A percentile compares a stretch with the other conserved stretches of the same genome.
phyloP scores from a whole-genome alignment of 2,888 invertebrate genomes.

The Dastarcus helophoroides region DNA sequence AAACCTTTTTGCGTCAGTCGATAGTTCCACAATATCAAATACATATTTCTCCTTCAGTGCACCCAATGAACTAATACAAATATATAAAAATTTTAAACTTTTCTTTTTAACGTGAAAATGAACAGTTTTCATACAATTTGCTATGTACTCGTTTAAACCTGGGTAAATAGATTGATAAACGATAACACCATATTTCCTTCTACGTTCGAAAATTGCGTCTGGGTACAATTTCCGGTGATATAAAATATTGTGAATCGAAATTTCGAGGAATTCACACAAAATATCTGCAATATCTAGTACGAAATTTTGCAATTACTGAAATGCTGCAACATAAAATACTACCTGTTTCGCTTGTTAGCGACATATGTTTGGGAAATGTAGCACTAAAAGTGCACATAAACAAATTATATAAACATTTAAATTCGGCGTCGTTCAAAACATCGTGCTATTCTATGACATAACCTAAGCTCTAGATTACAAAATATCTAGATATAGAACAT shows the following conservation, averaged over 20 bases:
- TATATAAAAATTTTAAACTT: slow-evolving; percentile 41
- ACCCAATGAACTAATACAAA: slow-evolving; percentile 38
- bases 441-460: no score
- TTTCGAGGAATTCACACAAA: slow-evolving; percentile 53
- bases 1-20: slow-evolving; percentile 12
- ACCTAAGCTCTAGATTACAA: no score
- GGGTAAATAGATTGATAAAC: slow-evolving; percentile 52
- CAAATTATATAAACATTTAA: no score
- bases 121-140: slow-evolving; percentile 42
- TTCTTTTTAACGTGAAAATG: slow-evolving; percentile 40
- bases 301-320: slow-evolving; percentile 9
- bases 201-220: slow-evolving; percentile 46
- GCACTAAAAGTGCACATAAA: no score
- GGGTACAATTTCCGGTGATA: slow-evolving; percentile 53
- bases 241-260: slow-evolving; percentile 52
- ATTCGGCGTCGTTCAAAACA: no score
- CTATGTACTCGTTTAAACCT: slow-evolving; percentile 51
- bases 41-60: slow-evolving; percentile 38
- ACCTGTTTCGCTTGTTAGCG: background rate
- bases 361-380: no score
- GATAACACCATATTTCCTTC: slow-evolving; percentile 51
- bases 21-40: slow-evolving; percentile 33
- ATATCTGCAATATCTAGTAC: slow-evolving; percentile 44
- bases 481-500: no score
- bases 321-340: slow-evolving; percentile 1